phyloP scores from a whole-genome alignment of 1,140 invertebrate species.

The Colletes latitarsis region DNA sequence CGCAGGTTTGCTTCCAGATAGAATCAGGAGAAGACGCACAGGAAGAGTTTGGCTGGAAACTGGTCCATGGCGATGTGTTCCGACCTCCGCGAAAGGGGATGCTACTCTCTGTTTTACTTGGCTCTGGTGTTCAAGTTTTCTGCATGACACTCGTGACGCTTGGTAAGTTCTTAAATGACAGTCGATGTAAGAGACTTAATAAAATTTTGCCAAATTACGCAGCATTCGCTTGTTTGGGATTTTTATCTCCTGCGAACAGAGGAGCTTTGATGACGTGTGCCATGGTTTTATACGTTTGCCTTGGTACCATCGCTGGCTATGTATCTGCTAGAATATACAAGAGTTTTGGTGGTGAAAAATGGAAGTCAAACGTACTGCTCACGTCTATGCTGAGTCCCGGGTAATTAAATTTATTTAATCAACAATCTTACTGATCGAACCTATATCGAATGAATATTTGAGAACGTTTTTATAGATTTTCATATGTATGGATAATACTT shows the following conservation, averaged over 20 bases:
- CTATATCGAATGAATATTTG: neutral
- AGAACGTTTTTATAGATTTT: too few species aligned
- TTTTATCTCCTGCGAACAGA: conserved; percentile 98
- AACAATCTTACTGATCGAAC: neutral
- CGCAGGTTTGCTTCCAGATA: conserved; percentile 84
- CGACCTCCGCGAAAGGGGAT: conserved; percentile 98
- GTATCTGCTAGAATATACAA: conserved; percentile 98
- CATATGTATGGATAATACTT: neutral
- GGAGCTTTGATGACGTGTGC: conserved; percentile 99
- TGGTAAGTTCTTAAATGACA: conserved; percentile 58
- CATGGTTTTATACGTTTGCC: conserved; percentile 95
- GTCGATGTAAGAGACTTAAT: neutral
- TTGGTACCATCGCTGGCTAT: conserved; percentile 97
- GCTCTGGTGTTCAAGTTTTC: conserved; percentile 95
- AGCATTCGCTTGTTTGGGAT: conserved; percentile 98
- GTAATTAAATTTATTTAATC: conserved; percentile 81
- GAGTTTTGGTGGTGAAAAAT: conserved; percentile 98
- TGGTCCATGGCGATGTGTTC: conserved; percentile 98
- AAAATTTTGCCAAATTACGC: conserved; percentile 36
- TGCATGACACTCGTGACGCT: conserved; percentile 87
- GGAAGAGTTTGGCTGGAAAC: conserved; percentile 99
- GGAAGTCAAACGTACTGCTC: conserved; percentile 98
- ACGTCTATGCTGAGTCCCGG: conserved; percentile 98
- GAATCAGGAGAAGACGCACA: conserved; percentile 97
- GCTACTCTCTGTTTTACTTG: conserved; percentile 96